Conservation (phyloP, 2,888 invertebrate species). For the Exocentrus adspersus region DNA sequence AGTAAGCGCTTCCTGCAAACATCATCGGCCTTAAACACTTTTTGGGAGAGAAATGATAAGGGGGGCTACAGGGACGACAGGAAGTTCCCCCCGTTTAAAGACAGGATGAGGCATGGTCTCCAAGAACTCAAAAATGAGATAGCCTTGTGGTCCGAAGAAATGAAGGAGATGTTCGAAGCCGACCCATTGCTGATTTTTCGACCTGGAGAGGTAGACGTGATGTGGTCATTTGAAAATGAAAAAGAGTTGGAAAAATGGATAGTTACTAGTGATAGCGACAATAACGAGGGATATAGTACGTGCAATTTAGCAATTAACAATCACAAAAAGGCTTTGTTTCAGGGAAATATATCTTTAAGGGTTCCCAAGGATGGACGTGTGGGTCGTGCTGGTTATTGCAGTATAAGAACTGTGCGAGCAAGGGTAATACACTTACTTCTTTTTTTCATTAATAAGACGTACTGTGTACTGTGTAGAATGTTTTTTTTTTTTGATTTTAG, state of each 20-base stretch:
- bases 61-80: conserved; percentile 67
- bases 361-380: conserved; percentile 84
- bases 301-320: conserved; percentile 74
- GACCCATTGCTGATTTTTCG: conserved; percentile 53
- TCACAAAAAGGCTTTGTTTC: conserved; percentile 77
- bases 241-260: conserved; percentile 76
- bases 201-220: conserved; percentile 73
- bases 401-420: conserved; percentile 74
- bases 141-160: conserved; percentile 73
- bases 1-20: conserved; percentile 46
- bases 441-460: conserved; percentile 11
- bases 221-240: conserved; percentile 76
- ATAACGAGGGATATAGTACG: conserved; percentile 80
- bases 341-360: conserved; percentile 74
- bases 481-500: conserved; percentile 67
- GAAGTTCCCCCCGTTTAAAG: conserved; percentile 63
- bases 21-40: conserved; percentile 55
- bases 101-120: conserved; percentile 72
- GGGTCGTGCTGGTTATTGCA: conserved; percentile 84
- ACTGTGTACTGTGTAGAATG: no score
- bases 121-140: conserved; percentile 75
- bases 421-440: conserved; percentile 66
- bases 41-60: conserved; percentile 71
- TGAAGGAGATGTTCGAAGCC: conserved; percentile 62
- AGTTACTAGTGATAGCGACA: conserved; percentile 82